Conservation (phyloP, 2,888 invertebrate genomes). For the Drosophila limbata region DNA sequence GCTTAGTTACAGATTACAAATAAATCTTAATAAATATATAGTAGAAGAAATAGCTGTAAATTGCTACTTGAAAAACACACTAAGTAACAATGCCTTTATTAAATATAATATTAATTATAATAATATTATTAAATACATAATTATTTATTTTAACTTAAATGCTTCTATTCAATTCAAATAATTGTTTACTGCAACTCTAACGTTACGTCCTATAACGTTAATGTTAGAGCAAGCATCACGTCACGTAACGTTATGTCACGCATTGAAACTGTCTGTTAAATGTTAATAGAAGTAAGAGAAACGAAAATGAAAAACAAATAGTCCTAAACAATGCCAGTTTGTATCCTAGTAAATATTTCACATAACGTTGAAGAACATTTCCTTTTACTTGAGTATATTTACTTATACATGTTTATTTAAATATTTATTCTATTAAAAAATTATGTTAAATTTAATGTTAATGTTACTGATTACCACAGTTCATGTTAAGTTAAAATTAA, state of each 20-base stretch:
- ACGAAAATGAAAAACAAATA: background rate
- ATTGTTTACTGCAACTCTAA: conserved; percentile 31
- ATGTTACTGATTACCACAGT: no score
- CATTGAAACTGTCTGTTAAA: conserved; percentile 36
- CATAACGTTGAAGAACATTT: conserved; percentile 10
- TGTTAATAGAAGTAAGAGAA: conserved; percentile 21
- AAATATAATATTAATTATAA: conserved; percentile 11
- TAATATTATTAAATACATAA: conserved; percentile 8
- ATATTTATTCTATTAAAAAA: no score
- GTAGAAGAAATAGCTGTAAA: conserved; percentile 19
- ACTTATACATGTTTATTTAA: conserved; percentile 2
- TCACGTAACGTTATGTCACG: conserved; percentile 31
- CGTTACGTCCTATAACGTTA: background rate
- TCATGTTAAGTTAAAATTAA: no score
- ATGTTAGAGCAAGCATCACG: background rate
- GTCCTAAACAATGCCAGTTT: conserved; percentile 10
- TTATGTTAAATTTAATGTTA: no score
- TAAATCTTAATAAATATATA: background rate
- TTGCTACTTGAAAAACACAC: conserved; percentile 14
- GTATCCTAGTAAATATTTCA: conserved; percentile 30
- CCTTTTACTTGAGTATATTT: conserved; percentile 7
- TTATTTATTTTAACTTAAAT: conserved; percentile 13
- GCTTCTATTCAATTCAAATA: conserved; percentile 14
- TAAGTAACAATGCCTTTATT: conserved; percentile 17
- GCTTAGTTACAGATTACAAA: conserved; percentile 39